Evolutionary conservation across 2,113 vertebrate genomes (phyloP).

Genomic region (Myodes glareolus): DNA sequence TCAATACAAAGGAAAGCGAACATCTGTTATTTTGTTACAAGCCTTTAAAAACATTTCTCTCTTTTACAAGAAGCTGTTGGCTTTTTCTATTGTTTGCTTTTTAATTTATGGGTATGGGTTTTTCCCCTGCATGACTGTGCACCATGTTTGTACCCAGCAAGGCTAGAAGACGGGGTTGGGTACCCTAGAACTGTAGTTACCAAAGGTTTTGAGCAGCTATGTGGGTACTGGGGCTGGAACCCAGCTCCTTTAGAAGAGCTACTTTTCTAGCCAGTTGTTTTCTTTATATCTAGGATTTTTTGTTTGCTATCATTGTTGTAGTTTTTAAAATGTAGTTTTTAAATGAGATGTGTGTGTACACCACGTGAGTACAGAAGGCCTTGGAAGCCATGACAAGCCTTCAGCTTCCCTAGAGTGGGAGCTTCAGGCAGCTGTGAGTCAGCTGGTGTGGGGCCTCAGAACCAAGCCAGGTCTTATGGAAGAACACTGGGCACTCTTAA

Average conservation of each 20-base stretch:
- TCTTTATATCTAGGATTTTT: not conserved
- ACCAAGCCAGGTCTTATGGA: not conserved
- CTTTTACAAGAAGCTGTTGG: not conserved
- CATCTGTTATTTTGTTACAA: not conserved
- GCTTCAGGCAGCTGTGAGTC: not conserved
- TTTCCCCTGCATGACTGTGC: not conserved
- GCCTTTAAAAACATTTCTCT: not conserved
- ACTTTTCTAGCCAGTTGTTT: not conserved
- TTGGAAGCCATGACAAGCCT: not conserved
- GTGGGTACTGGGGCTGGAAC: not conserved
- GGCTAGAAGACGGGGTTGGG: not conserved
- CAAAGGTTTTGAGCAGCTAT: not conserved
- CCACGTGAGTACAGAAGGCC: not conserved
- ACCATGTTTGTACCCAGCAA: not conserved
- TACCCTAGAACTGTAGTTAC: not conserved
- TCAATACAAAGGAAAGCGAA: slow-evolving; percentile 39
- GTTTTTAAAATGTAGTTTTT: not conserved
- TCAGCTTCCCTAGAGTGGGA: not conserved
- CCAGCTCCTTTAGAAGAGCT: not conserved
- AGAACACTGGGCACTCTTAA: not conserved
- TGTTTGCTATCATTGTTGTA: not conserved
- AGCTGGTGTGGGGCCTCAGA: not conserved
- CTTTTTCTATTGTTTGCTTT: not conserved
- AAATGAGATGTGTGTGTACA: not conserved
- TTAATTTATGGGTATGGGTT: not conserved